These are phyloP conservation scores for Karalla daura DNA, from an alignment of 2,797 vertebrate genomes.

Conservation along the genomic window DNA sequence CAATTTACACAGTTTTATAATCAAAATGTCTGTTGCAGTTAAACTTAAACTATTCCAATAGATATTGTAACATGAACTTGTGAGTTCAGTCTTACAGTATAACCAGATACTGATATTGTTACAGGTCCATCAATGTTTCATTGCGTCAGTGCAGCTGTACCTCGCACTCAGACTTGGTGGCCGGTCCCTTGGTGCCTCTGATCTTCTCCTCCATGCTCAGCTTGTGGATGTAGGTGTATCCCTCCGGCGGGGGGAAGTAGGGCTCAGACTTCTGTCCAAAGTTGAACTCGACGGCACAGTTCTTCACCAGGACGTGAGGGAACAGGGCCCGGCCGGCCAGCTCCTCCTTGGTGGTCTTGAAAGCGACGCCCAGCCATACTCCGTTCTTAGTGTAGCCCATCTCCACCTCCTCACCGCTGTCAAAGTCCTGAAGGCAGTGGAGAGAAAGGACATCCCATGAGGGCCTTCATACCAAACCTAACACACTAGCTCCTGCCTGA, in stretches of 20 bases:
- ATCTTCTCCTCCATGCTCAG: constrained; percentile 83
- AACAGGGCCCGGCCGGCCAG: constrained; percentile 87
- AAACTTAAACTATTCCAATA: no score
- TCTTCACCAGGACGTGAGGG: constrained; percentile 93
- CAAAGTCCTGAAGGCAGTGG: constrained; percentile 86
- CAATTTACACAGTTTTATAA: no score
- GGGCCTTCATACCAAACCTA: no score
- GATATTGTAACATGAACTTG: no score
- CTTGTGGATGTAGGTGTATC: constrained; percentile 90
- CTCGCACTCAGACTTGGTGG: constrained; percentile 92
- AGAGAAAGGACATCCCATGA: not conserved
- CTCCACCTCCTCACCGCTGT: constrained; percentile 86
- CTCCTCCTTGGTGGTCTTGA: constrained; percentile 82
- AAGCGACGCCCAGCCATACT: constrained; percentile 86
- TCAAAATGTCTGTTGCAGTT: no score
- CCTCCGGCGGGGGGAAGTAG: constrained; percentile 86
- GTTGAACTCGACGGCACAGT: constrained; percentile 94
- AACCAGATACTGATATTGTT: no score
- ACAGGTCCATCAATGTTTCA: no score
- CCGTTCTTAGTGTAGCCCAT: constrained; percentile 92
- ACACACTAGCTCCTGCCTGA: no score
- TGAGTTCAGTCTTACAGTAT: no score
- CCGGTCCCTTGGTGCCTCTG: constrained; percentile 88
- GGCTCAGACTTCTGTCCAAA: constrained; percentile 89
- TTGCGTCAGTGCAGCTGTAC: constrained; percentile 60